A percentile compares a stretch with the other conserved stretches of the same genome.
These are phyloP conservation scores for Nasonia giraulti DNA, from an alignment of 1,140 invertebrate species.

Conservation along the genomic window DNA sequence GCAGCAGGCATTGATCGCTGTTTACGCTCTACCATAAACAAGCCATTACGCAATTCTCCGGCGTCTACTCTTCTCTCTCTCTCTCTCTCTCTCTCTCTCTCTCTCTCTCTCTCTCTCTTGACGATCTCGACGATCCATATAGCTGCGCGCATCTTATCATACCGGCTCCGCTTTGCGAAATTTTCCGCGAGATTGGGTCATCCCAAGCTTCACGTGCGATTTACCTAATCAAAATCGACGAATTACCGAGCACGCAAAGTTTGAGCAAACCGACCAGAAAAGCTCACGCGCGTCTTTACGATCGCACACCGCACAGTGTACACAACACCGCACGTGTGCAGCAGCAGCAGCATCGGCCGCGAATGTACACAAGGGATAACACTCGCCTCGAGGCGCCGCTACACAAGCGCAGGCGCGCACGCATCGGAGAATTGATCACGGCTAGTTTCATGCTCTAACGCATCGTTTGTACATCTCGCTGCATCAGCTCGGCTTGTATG, in stretches of 20 bases:
- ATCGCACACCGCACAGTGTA: background rate
- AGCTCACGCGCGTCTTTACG: conserved; percentile 6
- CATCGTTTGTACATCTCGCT: conserved; percentile 34
- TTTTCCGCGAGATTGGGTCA: background rate
- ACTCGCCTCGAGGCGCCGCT: conserved; percentile 28
- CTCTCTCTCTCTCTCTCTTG: background rate
- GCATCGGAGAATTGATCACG: conserved; percentile 41
- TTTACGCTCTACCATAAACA: conserved; percentile 67
- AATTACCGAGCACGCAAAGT: background rate
- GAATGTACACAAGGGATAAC: conserved; percentile 5
- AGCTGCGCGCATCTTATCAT: background rate
- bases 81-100: background rate
- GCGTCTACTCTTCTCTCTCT: background rate
- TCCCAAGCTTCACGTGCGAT: background rate
- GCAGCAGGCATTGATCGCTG: conserved; percentile 62
- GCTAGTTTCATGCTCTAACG: conserved; percentile 42
- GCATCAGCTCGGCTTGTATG: background rate
- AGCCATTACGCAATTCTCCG: conserved; percentile 63
- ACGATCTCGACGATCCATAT: background rate
- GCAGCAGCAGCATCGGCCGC: background rate
- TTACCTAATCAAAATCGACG: background rate
- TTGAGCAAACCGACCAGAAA: background rate
- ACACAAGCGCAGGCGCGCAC: background rate
- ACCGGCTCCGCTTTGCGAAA: background rate
- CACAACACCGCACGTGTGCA: background rate